phyloP scores from a whole-genome alignment of 2,113 vertebrate genomes.

The Hippocampus abdominalis region DNA sequence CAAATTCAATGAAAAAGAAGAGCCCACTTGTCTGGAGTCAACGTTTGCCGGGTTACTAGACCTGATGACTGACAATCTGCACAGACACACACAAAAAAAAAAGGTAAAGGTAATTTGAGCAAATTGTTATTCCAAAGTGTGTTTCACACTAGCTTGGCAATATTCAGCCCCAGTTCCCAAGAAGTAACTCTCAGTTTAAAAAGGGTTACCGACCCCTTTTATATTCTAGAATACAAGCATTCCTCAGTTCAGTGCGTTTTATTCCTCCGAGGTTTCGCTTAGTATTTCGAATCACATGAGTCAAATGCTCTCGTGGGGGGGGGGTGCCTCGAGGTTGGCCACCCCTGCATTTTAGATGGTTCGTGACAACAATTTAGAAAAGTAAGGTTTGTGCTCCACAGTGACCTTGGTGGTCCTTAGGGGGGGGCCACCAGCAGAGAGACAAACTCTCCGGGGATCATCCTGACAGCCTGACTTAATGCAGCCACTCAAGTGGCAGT shows the following conservation, averaged over 20 bases:
- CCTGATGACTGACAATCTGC: no score
- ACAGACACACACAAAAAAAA: no score
- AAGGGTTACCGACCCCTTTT: background rate
- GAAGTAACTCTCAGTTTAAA: background rate
- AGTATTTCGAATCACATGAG: background rate
- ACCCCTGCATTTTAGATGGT: background rate
- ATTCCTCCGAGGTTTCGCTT: background rate
- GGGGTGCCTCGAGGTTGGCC: background rate
- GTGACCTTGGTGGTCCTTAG: constrained; percentile 44
- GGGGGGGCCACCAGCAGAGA: constrained; percentile 52
- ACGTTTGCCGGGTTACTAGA: no score
- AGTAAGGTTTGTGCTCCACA: constrained; percentile 24
- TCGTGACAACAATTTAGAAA: constrained; percentile 5
- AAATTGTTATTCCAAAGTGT: background rate
- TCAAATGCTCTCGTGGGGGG: background rate
- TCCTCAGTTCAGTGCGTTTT: background rate
- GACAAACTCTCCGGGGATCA: constrained; percentile 75
- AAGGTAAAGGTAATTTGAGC: background rate
- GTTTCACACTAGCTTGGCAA: background rate
- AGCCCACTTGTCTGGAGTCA: no score
- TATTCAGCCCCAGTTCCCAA: background rate
- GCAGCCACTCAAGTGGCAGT: constrained; percentile 64
- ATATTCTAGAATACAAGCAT: background rate
- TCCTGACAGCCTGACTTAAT: constrained; percentile 85
- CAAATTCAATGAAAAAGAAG: no score